These are phyloP conservation scores for Tragopan temminckii DNA, from an alignment of 2,797 vertebrate genomes.

Conservation along the genomic window DNA sequence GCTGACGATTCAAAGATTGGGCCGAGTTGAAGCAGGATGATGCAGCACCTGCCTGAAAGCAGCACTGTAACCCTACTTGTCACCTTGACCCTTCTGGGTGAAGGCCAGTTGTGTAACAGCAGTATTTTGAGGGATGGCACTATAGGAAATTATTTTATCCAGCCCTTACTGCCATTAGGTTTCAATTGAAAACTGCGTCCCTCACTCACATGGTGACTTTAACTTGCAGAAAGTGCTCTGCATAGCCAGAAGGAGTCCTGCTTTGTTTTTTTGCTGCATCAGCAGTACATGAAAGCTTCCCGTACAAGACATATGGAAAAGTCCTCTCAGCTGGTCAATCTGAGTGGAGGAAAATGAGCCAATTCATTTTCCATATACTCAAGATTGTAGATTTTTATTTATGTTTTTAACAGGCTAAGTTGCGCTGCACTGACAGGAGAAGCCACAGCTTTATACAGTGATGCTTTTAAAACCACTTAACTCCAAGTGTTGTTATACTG, in stretches of 20 bases:
- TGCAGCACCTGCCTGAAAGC: background rate
- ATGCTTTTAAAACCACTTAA: slow-evolving; percentile 74
- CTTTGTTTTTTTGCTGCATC: slow-evolving; percentile 31
- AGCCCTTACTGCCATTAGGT: background rate
- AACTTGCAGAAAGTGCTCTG: background rate
- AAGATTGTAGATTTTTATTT: slow-evolving; percentile 61
- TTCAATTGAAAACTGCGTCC: background rate
- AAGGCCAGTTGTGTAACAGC: rapidly evolving
- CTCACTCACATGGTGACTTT: background rate
- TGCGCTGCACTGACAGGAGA: slow-evolving; percentile 19
- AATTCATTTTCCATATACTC: slow-evolving; percentile 7
- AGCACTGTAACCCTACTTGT: background rate
- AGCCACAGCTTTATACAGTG: slow-evolving; percentile 64
- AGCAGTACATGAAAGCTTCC: slow-evolving; percentile 30
- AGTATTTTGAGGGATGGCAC: background rate
- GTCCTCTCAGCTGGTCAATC: background rate
- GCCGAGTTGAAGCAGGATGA: background rate
- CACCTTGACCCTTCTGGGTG: background rate
- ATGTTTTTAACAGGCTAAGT: slow-evolving; percentile 32
- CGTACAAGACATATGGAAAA: slow-evolving; percentile 15
- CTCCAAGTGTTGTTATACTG: slow-evolving; percentile 69
- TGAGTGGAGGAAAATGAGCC: background rate
- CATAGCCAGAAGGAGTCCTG: background rate
- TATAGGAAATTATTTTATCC: background rate
- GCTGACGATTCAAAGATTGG: background rate